Evolutionary conservation across 2,113 vertebrate species (phyloP).

Genomic region (Pluvialis apricaria): DNA sequence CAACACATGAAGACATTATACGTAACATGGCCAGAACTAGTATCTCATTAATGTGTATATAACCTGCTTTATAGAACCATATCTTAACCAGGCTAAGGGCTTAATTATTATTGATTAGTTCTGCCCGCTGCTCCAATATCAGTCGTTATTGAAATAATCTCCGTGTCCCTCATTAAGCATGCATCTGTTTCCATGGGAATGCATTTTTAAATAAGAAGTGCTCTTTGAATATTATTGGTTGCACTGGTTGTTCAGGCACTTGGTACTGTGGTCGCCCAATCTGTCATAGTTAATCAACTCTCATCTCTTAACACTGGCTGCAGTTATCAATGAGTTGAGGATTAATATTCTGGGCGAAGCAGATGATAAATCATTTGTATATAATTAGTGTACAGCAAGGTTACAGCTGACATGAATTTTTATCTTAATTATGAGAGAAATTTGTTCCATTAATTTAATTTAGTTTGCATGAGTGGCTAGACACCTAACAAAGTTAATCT

Average conservation of each 20-base stretch:
- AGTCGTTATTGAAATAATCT: slow-evolving; percentile 81
- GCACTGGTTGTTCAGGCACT: slow-evolving; percentile 75
- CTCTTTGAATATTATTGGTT: slow-evolving; percentile 71
- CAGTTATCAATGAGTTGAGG: slow-evolving; percentile 88
- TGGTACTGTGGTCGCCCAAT: slow-evolving; percentile 79
- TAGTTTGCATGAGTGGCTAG: slow-evolving; percentile 89
- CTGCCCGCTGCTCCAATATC: slow-evolving; percentile 78
- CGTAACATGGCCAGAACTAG: slow-evolving; percentile 31
- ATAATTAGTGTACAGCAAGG: slow-evolving; percentile 97
- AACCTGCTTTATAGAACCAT: slow-evolving; percentile 75
- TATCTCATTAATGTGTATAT: slow-evolving; percentile 69
- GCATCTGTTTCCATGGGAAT: slow-evolving; percentile 83
- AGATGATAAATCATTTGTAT: slow-evolving; percentile 95
- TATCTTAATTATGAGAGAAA: slow-evolving; percentile 98
- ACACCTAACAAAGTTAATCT: slow-evolving; percentile 90
- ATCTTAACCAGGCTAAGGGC: slow-evolving; percentile 70
- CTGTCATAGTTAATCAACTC: slow-evolving; percentile 92
- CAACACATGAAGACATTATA: slow-evolving; percentile 63
- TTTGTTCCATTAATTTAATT: slow-evolving; percentile 97
- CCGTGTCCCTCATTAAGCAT: slow-evolving; percentile 76
- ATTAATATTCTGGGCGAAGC: slow-evolving; percentile 91
- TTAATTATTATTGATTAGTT: slow-evolving; percentile 82
- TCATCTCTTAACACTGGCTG: slow-evolving; percentile 89
- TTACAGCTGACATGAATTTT: slow-evolving; percentile 94
- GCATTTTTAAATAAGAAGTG: slow-evolving; percentile 78